A percentile compares a stretch with the other conserved stretches of the same genome.
These are phyloP conservation scores for Rhinichthys klamathensis DNA, from an alignment of 2,113 vertebrate species.

Conservation along the genomic window DNA sequence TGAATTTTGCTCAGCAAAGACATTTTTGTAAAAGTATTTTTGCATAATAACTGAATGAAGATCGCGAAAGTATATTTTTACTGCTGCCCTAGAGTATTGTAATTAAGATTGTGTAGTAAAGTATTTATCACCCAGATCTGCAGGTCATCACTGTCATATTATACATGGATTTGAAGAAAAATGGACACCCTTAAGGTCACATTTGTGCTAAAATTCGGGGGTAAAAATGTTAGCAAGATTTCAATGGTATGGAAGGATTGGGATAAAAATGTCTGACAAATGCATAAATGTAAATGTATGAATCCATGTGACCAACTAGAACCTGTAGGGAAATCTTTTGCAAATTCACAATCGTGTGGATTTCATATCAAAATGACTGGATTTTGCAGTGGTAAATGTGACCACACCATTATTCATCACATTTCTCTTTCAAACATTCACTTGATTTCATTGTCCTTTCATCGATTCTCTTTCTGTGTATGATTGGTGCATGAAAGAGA, in stretches of 20 bases:
- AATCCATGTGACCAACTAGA: too few relatives aligned
- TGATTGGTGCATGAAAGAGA: constrained; percentile 14
- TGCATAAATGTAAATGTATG: too few relatives aligned
- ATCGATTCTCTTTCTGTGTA: neutral
- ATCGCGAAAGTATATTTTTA: constrained; percentile 67
- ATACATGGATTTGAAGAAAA: neutral
- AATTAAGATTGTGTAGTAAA: constrained; percentile 1
- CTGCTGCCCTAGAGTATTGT: constrained; percentile 60
- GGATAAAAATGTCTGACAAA: neutral
- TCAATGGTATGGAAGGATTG: neutral
- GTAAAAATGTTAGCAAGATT: too few relatives aligned
- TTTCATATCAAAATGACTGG: neutral
- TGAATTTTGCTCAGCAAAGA: constrained; percentile 73
- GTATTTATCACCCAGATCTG: too few relatives aligned
- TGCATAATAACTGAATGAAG: constrained; percentile 70
- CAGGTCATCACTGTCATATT: neutral
- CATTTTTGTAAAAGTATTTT: constrained; percentile 66
- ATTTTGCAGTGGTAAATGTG: neutral
- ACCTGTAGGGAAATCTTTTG: neutral
- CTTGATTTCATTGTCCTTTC: neutral
- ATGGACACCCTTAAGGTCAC: neutral
- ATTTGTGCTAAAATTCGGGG: neutral
- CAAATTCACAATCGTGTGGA: neutral
- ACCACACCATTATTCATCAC: neutral
- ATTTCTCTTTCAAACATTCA: neutral